Evolutionary conservation across 2,113 vertebrate genomes (phyloP).

Genomic region (Myocastor coypus): DNA sequence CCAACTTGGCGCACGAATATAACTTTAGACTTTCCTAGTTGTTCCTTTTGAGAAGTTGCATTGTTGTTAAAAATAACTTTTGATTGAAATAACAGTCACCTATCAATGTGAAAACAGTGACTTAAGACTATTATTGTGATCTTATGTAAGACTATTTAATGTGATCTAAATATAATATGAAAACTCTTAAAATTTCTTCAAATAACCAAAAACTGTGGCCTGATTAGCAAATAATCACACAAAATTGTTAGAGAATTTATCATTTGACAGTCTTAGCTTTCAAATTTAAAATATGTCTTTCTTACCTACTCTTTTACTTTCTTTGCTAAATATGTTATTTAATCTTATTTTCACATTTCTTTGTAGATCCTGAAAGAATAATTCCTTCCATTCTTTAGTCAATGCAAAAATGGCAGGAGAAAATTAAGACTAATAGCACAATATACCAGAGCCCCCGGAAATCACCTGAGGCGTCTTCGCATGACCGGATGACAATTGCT

Average conservation of each 20-base stretch:
- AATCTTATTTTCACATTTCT: constrained; percentile 29
- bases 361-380: constrained; percentile 29
- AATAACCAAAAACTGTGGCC: background rate
- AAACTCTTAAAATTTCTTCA: background rate
- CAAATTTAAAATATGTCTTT: constrained; percentile 31
- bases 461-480: constrained; percentile 69
- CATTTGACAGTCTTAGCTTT: background rate
- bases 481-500: constrained; percentile 67
- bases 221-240: background rate
- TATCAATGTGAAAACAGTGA: background rate
- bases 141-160: too few relatives aligned
- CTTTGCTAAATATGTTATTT: constrained; percentile 33
- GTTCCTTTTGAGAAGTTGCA: background rate
- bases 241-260: background rate
- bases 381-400: constrained; percentile 9
- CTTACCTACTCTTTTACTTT: background rate
- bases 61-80: background rate
- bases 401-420: constrained; percentile 48
- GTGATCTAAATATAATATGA: background rate
- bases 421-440: constrained; percentile 65
- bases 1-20: background rate
- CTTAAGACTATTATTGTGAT: too few relatives aligned
- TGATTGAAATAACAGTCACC: background rate
- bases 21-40: background rate
- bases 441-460: constrained; percentile 62